phyloP scores from a whole-genome alignment of 2,113 vertebrate genomes.

The Anguilla japonica region DNA sequence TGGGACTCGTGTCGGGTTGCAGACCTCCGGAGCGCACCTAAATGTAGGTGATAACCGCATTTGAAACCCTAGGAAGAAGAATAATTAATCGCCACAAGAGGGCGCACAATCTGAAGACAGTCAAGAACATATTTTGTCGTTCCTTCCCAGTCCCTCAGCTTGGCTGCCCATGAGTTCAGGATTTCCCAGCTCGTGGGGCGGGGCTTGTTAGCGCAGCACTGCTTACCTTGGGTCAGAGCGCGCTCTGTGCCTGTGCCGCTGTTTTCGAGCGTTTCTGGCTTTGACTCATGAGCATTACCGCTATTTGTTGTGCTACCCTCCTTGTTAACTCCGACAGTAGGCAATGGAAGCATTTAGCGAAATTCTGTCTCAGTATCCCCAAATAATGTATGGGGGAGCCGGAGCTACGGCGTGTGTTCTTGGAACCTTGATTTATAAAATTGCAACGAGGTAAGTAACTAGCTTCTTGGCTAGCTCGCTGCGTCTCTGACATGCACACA shows the following conservation, averaged over 20 bases:
- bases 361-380: constrained; percentile 67
- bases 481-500: neutral
- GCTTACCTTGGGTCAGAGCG: neutral
- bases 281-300: neutral
- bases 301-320: neutral
- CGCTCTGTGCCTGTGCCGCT: neutral
- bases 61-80: too few species aligned
- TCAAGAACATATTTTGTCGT: neutral
- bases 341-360: constrained; percentile 75
- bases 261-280: neutral
- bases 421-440: constrained; percentile 79
- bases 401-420: constrained; percentile 77
- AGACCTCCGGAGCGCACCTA: too few species aligned
- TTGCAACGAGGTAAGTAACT: constrained; percentile 77
- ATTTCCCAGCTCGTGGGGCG: neutral
- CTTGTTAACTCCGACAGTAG: neutral
- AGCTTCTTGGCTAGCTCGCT: too few species aligned
- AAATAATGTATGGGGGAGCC: constrained; percentile 75
- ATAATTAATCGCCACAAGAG: neutral
- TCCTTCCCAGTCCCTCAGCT: neutral
- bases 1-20: too few species aligned
- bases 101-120: neutral
- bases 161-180: neutral
- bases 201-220: neutral
- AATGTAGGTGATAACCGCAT: too few species aligned